Percentiles rank a stretch among this genome's conserved stretches.
Conservation (phyloP, 64 coral and sea anemone species). For the Stichodactyla mertensii region DNA sequence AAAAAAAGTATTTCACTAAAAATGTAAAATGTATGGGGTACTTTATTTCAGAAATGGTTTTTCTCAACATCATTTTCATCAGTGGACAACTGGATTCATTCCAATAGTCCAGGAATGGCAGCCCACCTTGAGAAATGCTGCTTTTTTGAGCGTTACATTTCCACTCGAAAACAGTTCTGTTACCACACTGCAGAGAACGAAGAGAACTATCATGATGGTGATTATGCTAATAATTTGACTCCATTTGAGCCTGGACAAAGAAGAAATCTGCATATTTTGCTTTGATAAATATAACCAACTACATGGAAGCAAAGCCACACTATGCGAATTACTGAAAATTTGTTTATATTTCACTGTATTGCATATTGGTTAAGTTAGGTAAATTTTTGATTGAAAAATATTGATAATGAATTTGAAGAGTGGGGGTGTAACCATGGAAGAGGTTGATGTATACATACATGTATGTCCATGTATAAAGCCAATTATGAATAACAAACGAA, state of each 20-base stretch:
- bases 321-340: too few relatives aligned
- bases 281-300: background rate
- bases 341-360: too few relatives aligned
- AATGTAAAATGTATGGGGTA: too few relatives aligned
- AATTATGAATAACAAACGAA: too few relatives aligned
- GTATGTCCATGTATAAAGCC: too few relatives aligned
- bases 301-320: too few relatives aligned
- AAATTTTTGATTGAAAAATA: too few relatives aligned
- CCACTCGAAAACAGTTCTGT: slow-evolving; percentile 50
- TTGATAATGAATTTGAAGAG: too few relatives aligned
- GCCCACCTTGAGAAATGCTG: slow-evolving; percentile 76
- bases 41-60: slow-evolving; percentile 74
- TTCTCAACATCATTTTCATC: slow-evolving; percentile 71
- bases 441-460: too few relatives aligned
- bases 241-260: background rate
- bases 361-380: too few relatives aligned
- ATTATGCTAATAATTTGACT: background rate
- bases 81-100: slow-evolving; percentile 73
- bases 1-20: too few relatives aligned
- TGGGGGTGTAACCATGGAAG: too few relatives aligned
- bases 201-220: background rate
- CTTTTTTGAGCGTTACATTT: slow-evolving; percentile 66
- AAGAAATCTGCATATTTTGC: background rate
- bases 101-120: slow-evolving; percentile 74
- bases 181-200: slow-evolving; percentile 14